Percentiles rank a stretch among this genome's conserved stretches.
phyloP scores from a whole-genome alignment of 2,797 vertebrate genomes.

The Pagetopsis macropterus region DNA sequence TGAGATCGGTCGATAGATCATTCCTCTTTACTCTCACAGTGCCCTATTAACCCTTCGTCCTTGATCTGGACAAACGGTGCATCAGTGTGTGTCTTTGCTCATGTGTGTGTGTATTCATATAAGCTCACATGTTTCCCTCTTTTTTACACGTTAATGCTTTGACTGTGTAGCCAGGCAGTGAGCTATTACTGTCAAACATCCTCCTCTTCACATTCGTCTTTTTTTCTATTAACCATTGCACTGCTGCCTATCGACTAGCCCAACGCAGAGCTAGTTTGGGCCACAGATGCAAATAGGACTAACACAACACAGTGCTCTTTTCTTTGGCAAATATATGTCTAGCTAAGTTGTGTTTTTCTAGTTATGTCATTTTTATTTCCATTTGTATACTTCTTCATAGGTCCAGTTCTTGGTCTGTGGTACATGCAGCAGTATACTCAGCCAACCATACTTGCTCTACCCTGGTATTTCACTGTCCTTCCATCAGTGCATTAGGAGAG shows the following conservation, averaged over 20 bases:
- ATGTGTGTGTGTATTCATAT: slow-evolving; percentile 23
- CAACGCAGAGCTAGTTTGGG: neutral
- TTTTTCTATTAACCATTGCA: slow-evolving; percentile 14
- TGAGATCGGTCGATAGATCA: slow-evolving; percentile 9
- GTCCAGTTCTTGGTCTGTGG: neutral
- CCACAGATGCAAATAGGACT: neutral
- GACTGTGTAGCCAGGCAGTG: slow-evolving; percentile 36
- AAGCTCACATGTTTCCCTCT: slow-evolving; percentile 32
- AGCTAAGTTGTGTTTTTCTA: neutral
- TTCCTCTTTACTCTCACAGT: slow-evolving; percentile 8
- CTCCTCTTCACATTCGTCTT: slow-evolving; percentile 25
- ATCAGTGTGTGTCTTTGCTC: slow-evolving; percentile 12
- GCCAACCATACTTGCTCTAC: neutral
- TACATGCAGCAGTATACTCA: neutral
- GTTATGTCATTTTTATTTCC: neutral
- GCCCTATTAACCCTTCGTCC: slow-evolving; percentile 17
- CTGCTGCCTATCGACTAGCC: slow-evolving; percentile 16
- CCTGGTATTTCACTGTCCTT: neutral
- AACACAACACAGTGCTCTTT: neutral
- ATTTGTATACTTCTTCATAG: neutral
- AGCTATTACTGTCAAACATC: slow-evolving; percentile 41
- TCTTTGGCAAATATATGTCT: neutral
- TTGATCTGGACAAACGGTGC: slow-evolving; percentile 14
- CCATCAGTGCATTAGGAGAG: slow-evolving; percentile 14
- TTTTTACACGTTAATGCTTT: neutral